phyloP scores from a whole-genome alignment of 2,113 vertebrate genomes.

The Pionites leucogaster region DNA sequence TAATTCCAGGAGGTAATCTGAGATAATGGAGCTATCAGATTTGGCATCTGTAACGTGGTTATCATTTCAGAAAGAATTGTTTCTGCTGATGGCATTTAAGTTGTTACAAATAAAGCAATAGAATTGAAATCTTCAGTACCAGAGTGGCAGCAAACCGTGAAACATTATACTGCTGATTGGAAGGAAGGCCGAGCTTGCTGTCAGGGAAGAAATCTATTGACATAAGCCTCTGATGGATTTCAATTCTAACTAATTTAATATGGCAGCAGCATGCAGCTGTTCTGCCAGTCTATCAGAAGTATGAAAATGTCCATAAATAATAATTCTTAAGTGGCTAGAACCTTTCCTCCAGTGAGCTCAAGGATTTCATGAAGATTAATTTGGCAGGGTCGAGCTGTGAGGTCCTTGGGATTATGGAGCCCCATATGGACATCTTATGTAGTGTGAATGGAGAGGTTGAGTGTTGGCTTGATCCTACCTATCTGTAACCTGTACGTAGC shows the following conservation, averaged over 20 bases:
- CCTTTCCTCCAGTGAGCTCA: background rate
- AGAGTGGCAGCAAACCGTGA: slow-evolving; percentile 25
- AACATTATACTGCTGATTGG: background rate
- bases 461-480: too few species aligned
- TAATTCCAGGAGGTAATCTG: slow-evolving; percentile 51
- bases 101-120: slow-evolving; percentile 40
- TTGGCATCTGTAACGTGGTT: slow-evolving; percentile 61
- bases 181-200: slow-evolving; percentile 11
- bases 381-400: background rate
- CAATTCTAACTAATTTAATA: background rate
- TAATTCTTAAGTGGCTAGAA: background rate
- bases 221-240: background rate
- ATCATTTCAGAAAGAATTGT: slow-evolving; percentile 62
- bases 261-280: background rate
- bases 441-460: background rate
- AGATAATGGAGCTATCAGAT: slow-evolving; percentile 64
- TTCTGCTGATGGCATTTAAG: slow-evolving; percentile 55
- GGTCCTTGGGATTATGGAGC: background rate
- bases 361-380: background rate
- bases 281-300: background rate
- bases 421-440: fast-evolving
- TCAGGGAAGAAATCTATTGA: slow-evolving; percentile 19
- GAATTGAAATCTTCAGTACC: slow-evolving; percentile 7
- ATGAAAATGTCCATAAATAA: slow-evolving; percentile 26
- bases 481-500: background rate